These are phyloP conservation scores for Candidula unifasciata DNA, from an alignment of 2,888 invertebrate species.

Conservation along the genomic window DNA sequence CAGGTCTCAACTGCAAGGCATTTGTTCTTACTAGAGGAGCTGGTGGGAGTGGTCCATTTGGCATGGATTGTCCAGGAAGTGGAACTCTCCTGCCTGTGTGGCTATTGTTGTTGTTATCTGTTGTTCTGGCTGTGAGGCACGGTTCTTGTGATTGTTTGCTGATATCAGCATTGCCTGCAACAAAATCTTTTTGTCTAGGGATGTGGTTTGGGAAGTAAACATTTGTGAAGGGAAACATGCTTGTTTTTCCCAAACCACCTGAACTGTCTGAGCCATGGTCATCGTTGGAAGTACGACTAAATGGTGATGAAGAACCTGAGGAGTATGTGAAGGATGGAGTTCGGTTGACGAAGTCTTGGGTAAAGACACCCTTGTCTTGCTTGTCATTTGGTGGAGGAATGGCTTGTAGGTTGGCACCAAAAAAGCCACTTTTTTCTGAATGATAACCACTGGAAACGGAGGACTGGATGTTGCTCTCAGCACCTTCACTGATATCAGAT, in stretches of 20 bases:
- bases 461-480: constrained; percentile 59
- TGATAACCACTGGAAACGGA: constrained; percentile 60
- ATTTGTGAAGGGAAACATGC: constrained; percentile 22
- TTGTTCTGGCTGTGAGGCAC: neutral
- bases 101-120: constrained; percentile 41
- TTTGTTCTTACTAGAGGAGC: constrained; percentile 54
- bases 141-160: neutral
- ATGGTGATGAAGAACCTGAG: constrained; percentile 56
- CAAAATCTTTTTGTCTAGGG: constrained; percentile 57
- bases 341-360: constrained; percentile 57
- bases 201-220: constrained; percentile 42
- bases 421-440: constrained; percentile 53
- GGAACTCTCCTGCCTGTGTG: constrained; percentile 3
- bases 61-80: neutral
- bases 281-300: constrained; percentile 50
- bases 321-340: constrained; percentile 60
- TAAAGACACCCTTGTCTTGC: constrained; percentile 53
- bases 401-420: neutral
- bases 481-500: constrained; percentile 59
- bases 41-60: constrained; percentile 42
- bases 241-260: neutral
- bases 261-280: constrained; percentile 32
- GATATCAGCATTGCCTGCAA: constrained; percentile 20
- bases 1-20: constrained; percentile 63
- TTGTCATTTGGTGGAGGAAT: constrained; percentile 22